These are phyloP conservation scores for Myotis yumanensis DNA, from an alignment of 2,113 vertebrate species.

Conservation along the genomic window DNA sequence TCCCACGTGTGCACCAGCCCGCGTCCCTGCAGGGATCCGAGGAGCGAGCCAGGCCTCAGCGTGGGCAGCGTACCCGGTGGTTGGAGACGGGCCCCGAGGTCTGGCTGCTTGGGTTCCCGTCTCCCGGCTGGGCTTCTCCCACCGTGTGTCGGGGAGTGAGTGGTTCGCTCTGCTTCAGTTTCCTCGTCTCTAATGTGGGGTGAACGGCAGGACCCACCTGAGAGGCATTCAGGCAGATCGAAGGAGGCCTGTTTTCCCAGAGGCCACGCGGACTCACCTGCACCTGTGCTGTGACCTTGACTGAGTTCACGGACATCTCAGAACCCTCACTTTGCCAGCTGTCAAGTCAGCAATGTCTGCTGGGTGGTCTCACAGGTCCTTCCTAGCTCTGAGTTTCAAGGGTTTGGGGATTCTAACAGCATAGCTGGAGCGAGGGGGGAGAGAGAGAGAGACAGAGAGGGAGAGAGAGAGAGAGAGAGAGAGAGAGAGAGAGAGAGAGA, in stretches of 20 bases:
- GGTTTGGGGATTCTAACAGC: not conserved
- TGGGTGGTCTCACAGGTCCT: not conserved
- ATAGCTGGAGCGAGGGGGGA: not conserved
- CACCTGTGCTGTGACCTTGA: not conserved
- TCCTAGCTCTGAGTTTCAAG: not conserved
- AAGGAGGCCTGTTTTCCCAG: not conserved
- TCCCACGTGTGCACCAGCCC: rapidly evolving
- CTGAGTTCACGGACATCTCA: rapidly evolving
- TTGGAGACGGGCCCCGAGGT: no score
- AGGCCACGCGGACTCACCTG: rapidly evolving
- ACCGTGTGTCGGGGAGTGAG: rapidly evolving
- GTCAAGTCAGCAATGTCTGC: not conserved
- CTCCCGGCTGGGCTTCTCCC: rapidly evolving
- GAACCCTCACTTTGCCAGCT: not conserved
- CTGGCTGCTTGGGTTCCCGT: rapidly evolving
- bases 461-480: rapidly evolving
- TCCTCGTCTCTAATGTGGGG: not conserved
- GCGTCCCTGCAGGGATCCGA: rapidly evolving
- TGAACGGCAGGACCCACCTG: not conserved
- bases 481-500: not conserved
- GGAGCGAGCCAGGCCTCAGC: rapidly evolving
- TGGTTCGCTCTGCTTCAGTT: not conserved
- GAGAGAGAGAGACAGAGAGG: rapidly evolving
- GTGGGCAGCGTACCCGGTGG: rapidly evolving
- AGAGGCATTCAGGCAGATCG: rapidly evolving